Conservation (phyloP, 1,140 invertebrate genomes). For the Lepidotrigona ventralis region DNA sequence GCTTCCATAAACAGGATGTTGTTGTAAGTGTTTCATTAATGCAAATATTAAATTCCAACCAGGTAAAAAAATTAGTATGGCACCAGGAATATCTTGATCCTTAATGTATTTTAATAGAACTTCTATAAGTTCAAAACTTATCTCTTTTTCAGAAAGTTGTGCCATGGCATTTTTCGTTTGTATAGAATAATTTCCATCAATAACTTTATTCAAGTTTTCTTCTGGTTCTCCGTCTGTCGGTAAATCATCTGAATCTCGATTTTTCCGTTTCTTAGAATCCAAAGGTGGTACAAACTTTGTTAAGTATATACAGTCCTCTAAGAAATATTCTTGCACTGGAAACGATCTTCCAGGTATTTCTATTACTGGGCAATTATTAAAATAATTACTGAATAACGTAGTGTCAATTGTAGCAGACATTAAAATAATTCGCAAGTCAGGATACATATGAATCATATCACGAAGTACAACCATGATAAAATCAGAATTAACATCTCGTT, state of each 20-base stretch:
- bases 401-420: constrained; percentile 99
- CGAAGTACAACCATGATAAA: constrained; percentile 96
- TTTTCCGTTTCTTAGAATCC: constrained; percentile 85
- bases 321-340: constrained; percentile 92
- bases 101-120: constrained; percentile 89
- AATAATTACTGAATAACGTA: constrained; percentile 93
- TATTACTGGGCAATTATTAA: constrained; percentile 92
- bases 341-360: constrained; percentile 89
- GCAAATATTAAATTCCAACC: constrained; percentile 98
- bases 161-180: constrained; percentile 87
- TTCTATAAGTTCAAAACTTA: constrained; percentile 96
- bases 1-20: constrained; percentile 88
- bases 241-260: constrained; percentile 84
- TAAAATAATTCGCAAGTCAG: constrained; percentile 94
- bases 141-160: constrained; percentile 91
- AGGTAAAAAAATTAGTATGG: constrained; percentile 94
- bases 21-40: constrained; percentile 91
- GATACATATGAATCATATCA: constrained; percentile 95
- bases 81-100: constrained; percentile 86
- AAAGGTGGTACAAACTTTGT: constrained; percentile 89
- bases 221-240: constrained; percentile 84
- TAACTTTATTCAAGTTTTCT: constrained; percentile 89
- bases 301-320: constrained; percentile 94
- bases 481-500: constrained; percentile 97
- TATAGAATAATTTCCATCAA: constrained; percentile 71